These are phyloP conservation scores for Achroia grisella DNA, from an alignment of 1,140 invertebrate species.

Conservation along the genomic window DNA sequence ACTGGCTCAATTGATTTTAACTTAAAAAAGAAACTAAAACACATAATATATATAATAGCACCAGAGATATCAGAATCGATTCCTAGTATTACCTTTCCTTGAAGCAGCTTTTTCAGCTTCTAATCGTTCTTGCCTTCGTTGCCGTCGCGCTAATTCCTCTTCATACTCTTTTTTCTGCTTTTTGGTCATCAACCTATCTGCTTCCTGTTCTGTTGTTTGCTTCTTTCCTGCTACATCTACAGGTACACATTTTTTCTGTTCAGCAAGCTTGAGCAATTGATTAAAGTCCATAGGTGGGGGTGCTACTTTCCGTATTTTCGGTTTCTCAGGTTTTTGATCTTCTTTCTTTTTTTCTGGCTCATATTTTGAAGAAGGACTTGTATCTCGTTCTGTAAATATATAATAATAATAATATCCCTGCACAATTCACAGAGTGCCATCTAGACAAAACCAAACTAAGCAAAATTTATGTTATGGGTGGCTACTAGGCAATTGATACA, in stretches of 20 bases:
- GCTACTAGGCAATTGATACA: no score
- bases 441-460: no score
- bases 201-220: constrained; percentile 75
- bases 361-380: constrained; percentile 51
- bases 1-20: no score
- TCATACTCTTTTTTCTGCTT: constrained; percentile 85
- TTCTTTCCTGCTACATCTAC: constrained; percentile 77
- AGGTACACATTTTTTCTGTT: constrained; percentile 88
- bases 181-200: constrained; percentile 84
- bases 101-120: constrained; percentile 41
- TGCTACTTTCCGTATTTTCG: constrained; percentile 67
- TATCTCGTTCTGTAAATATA: constrained; percentile 35
- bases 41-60: no score
- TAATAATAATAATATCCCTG: no score
- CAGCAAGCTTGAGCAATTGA: constrained; percentile 84
- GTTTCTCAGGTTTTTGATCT: constrained; percentile 74
- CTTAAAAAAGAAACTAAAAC: no score
- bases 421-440: no score
- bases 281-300: constrained; percentile 85
- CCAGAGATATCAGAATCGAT: no score
- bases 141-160: constrained; percentile 71
- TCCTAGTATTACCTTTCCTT: constrained; percentile 44
- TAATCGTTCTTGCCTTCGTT: constrained; percentile 51
- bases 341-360: constrained; percentile 67
- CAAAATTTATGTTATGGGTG: no score